phyloP scores from a whole-genome alignment of 2,113 vertebrate species.

The Plecturocebus donacophilus region DNA sequence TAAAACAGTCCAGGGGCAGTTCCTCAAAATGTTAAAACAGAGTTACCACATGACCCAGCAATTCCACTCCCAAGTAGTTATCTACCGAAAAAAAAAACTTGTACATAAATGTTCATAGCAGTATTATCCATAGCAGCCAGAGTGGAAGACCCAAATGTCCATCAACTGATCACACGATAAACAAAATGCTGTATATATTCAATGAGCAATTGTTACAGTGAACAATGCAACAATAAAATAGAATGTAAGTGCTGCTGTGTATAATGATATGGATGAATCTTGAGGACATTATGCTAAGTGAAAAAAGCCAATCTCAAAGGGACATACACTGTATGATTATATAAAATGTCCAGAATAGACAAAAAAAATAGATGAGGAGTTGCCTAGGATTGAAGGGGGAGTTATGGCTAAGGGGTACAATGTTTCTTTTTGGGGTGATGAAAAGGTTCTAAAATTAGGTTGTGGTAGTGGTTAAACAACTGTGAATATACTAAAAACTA shows the following conservation, averaged over 20 bases:
- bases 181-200: not conserved
- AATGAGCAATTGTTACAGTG: not conserved
- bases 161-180: not conserved
- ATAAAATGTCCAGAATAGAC: not conserved
- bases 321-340: not conserved
- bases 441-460: constrained; percentile 35
- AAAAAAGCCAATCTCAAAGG: not conserved
- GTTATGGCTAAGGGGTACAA: not conserved
- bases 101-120: not conserved
- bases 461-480: not conserved
- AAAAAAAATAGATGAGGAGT: not conserved
- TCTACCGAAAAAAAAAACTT: not conserved
- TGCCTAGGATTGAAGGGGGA: not conserved
- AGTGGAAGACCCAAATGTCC: not conserved
- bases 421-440: not conserved
- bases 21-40: not conserved
- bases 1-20: not conserved
- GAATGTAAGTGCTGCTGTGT: not conserved
- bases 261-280: not conserved
- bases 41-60: not conserved
- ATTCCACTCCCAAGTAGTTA: not conserved
- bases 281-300: not conserved
- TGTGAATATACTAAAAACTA: not conserved
- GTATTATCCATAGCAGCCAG: not conserved
- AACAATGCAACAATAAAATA: not conserved